phyloP scores from a whole-genome alignment of 1,140 invertebrate species.

The Vanessa tameamea region DNA sequence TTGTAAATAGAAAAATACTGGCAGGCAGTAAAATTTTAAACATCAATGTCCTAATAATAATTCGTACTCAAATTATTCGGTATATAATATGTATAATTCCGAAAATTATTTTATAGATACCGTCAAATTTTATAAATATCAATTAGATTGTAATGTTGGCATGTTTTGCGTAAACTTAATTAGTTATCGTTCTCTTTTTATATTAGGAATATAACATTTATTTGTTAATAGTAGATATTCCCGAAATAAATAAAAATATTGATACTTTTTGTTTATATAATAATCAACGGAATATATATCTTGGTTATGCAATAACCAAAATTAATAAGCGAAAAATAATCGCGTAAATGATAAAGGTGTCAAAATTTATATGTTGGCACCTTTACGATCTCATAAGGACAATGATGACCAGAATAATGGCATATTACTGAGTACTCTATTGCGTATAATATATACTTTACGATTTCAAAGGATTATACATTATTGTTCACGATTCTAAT shows the following conservation, averaged over 20 bases:
- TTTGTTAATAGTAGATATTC: too few species aligned
- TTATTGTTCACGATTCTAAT: conserved; percentile 21
- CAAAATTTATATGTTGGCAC: conserved; percentile 29
- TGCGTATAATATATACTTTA: conserved; percentile 18
- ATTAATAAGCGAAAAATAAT: conserved; percentile 5
- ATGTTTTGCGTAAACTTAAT: background rate
- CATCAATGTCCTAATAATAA: too few species aligned
- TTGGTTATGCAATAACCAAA: background rate
- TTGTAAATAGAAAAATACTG: too few species aligned
- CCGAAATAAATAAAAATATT: background rate
- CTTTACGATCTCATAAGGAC: conserved; percentile 30
- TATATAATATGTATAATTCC: too few species aligned
- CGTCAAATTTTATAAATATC: too few species aligned
- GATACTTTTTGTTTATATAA: background rate
- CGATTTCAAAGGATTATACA: conserved; percentile 25
- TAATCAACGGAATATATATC: background rate
- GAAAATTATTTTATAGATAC: too few species aligned
- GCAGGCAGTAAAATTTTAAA: too few species aligned
- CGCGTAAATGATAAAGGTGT: conserved; percentile 5
- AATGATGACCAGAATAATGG: conserved; percentile 13
- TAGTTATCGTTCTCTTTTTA: background rate
- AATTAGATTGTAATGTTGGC: too few species aligned
- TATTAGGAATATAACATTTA: too few species aligned
- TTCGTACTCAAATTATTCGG: too few species aligned
- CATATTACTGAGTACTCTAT: conserved; percentile 6